phyloP scores from a whole-genome alignment of 2,113 vertebrate genomes.

The Hyperoodon ampullatus region DNA sequence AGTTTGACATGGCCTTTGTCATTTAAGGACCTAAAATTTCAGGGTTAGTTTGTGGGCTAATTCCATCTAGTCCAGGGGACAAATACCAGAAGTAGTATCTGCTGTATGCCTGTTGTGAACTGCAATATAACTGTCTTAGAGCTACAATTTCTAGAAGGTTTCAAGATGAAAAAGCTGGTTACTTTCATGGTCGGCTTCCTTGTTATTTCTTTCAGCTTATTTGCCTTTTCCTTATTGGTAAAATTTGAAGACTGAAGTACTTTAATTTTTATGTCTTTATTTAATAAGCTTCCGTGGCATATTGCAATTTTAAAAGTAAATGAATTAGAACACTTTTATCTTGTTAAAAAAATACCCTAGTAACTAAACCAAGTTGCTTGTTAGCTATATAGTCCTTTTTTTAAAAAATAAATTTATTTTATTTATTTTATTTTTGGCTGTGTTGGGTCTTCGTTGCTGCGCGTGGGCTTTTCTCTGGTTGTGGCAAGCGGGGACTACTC shows the following conservation, averaged over 20 bases:
- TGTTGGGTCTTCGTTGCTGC: no score
- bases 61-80: not conserved
- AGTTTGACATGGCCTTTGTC: not conserved
- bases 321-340: constrained; percentile 5
- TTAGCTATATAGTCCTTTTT: constrained; percentile 5
- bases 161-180: constrained; percentile 24
- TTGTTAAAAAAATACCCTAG: not conserved
- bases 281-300: constrained; percentile 37
- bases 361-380: constrained; percentile 27
- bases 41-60: constrained; percentile 30
- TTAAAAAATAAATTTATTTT: no score
- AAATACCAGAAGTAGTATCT: not conserved
- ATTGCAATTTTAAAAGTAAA: constrained; percentile 45
- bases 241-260: constrained; percentile 29
- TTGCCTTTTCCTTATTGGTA: constrained; percentile 34
- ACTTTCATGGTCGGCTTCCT: not conserved
- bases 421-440: no score
- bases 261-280: constrained; percentile 53
- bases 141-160: not conserved
- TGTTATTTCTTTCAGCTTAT: constrained; percentile 32
- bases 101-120: not conserved
- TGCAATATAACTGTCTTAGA: not conserved
- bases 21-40: constrained; percentile 35
- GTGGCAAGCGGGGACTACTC: no score
- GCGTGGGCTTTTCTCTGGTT: no score